Percentiles rank a stretch among this genome's conserved stretches.
Evolutionary conservation across 2,888 invertebrate species (phyloP).

Genomic region (Microplitis manilae): DNA sequence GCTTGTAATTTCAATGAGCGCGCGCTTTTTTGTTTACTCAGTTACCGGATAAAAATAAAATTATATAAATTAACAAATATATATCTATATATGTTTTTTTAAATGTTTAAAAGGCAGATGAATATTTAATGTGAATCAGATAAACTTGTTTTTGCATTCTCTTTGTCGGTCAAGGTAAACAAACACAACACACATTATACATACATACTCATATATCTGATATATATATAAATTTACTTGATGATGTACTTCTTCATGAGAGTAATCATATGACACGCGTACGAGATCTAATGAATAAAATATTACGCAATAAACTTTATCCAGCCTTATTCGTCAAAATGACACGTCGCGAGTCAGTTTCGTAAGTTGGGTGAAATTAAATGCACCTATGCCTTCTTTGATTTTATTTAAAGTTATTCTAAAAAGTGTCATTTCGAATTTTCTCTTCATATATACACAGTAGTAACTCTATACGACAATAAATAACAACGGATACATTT

Average conservation of each 20-base stretch:
- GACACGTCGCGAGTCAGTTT: conserved; percentile 45
- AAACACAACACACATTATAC: conserved; percentile 9
- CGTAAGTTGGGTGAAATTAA: conserved; percentile 40
- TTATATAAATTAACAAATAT: neutral
- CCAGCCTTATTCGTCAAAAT: conserved; percentile 54
- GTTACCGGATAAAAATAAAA: conserved; percentile 35
- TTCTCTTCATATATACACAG: too few species aligned
- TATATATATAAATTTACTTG: neutral
- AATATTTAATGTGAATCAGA: conserved; percentile 45
- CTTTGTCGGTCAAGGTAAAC: conserved; percentile 62
- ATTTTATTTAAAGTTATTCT: neutral
- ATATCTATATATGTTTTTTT: neutral
- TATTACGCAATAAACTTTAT: conserved; percentile 51
- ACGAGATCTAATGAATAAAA: conserved; percentile 57
- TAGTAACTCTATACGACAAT: neutral
- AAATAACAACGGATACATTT: neutral
- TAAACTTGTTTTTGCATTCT: conserved; percentile 53
- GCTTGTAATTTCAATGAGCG: neutral
- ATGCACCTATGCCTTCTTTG: conserved; percentile 6
- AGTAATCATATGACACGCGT: conserved; percentile 36
- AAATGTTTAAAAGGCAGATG: conserved; percentile 10
- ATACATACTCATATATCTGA: neutral
- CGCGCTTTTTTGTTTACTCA: neutral
- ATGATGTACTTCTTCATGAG: conserved; percentile 16
- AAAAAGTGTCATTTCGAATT: too few species aligned